Base-by-base conservation (phyloP, 2,113 vertebrate genomes). In the Equus quagga region DNA sequence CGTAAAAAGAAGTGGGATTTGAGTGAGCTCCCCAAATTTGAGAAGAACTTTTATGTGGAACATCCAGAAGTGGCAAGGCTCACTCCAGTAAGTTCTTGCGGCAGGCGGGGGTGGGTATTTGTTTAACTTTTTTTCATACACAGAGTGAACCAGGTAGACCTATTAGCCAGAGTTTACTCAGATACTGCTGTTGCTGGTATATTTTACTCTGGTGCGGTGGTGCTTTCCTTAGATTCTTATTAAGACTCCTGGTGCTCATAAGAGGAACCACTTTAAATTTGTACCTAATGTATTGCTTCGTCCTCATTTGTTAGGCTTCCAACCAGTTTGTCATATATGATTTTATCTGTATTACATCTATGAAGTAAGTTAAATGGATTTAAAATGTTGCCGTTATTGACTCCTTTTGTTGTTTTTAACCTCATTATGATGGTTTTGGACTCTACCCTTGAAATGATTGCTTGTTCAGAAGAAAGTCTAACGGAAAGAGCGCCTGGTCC, bases 1-100 rank as follows among this genome's bases (percentile, higher is more conserved):
- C 99, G 99, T 69, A 99, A 99, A 97, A 99, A 99, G 98, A 99
- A 99, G 93, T 99, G 99, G 99, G 99, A 99, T 98, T 98, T 99
- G 86, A 99, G 98, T 36, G 99, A 99, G 72, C 98, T 99, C 54
- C 99, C 99, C 44, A 99, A 99, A 82, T 99, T 99, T 98, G 99
- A 99, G 98, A 99, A 99, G 98, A 99, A 99, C 98, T 99, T 99
- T 97, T 99, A 99, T 5, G 98, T 98, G 56, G 99, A 99, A 93
- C 99, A 99, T 96, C 99, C 99, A 0, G 99, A 99, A 95, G 99
- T 99, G 87, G 99, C 99, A 94, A 99, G 97, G 44, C 98, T 99
- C 97, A 99, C 98, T 96, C 99, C 99, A 41, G 99, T 99, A 98
- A 98, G 98, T 98, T 64, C 97, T 1, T 41, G 36, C 36, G 36